phyloP scores from a whole-genome alignment of 2,888 invertebrate species.

The Drosophila austrosaltans region DNA sequence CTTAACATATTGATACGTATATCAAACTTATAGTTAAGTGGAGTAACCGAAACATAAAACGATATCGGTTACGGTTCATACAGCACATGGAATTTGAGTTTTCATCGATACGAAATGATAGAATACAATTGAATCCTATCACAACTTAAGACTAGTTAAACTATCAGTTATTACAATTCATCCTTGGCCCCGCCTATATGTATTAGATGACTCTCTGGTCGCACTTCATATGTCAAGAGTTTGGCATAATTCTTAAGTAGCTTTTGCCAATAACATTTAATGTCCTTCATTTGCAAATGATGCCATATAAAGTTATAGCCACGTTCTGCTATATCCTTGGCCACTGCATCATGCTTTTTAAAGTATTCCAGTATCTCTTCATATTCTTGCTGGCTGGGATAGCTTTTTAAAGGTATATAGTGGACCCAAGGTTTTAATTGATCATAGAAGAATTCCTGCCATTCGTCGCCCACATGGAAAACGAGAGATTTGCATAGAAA shows the following conservation, averaged over 20 bases:
- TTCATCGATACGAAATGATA: background rate
- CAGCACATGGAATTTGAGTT: slow-evolving; percentile 6
- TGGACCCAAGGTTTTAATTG: slow-evolving; percentile 97
- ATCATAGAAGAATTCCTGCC: slow-evolving; percentile 97
- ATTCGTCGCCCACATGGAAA: slow-evolving; percentile 96
- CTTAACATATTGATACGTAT: background rate
- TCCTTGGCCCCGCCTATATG: slow-evolving; percentile 81
- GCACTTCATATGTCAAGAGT: slow-evolving; percentile 88
- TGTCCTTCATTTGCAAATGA: slow-evolving; percentile 91
- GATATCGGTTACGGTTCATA: background rate
- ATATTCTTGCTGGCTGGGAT: slow-evolving; percentile 88
- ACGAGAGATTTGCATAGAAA: slow-evolving; percentile 96
- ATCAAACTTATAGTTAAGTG: background rate
- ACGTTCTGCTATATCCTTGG: slow-evolving; percentile 90
- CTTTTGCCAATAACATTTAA: slow-evolving; percentile 94
- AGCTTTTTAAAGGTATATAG: slow-evolving; percentile 92
- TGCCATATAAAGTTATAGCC: slow-evolving; percentile 93
- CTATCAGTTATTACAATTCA: slow-evolving; percentile 41
- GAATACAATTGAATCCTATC: background rate
- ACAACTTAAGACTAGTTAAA: background rate
- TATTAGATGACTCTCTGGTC: slow-evolving; percentile 86
- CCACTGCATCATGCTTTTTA: slow-evolving; percentile 89
- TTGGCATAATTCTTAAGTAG: slow-evolving; percentile 90
- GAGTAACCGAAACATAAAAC: background rate
- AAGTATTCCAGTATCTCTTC: slow-evolving; percentile 90